Evolutionary conservation across 2,113 vertebrate species (phyloP), one percentile per base, ranked within the genome.

Genomic region (Myodes glareolus): DNA sequence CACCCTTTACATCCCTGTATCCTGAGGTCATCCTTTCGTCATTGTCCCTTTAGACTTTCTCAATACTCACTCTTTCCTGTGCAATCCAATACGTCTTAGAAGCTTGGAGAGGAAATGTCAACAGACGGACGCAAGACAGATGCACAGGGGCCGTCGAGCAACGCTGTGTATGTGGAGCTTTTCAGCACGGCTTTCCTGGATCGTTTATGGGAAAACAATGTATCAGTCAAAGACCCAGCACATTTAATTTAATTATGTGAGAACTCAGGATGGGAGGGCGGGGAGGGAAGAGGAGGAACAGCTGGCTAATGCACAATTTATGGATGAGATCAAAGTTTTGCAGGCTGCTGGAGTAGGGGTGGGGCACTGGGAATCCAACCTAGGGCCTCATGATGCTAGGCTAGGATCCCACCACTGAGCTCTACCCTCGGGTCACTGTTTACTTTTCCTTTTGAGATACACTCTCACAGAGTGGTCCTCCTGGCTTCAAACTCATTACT

Each of bases 181-280:
- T 86, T 68, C 65, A 73, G 63, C 55, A 29, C 52, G 52, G 55
- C 63, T 93, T 96, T 85, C 94, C 73, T 45, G 93, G 75, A 68
- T 93, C 78, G 70, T 92, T 68, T 68, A 72, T 68, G 82, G 77
- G 58, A 80, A 82, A 95, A 65, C 23, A 23, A n/a, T 70, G 10
- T n/a, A 45, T 29, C 80, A 90, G 95, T 90, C 65, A 91, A 80
- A 93, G 85, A 50, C 77, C 78, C 23, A 76, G 81, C 67, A 73
- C 65, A n/a, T 84, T 93, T 90, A 65, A 76, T 96, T 80, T 85
- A 90, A 78, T 94, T 92, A 55, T 23, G 39, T 67, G 76, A 88
- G 72, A 96, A 67, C 19, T 17, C 47, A 86, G 58, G 52, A 27
- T 72, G 45, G 39, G 50, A 68, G 16, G 45, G 39, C 65, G 27